These are phyloP conservation scores for Emydocephalus ijimae DNA, from an alignment of 2,113 vertebrate species.

Conservation along the genomic window DNA sequence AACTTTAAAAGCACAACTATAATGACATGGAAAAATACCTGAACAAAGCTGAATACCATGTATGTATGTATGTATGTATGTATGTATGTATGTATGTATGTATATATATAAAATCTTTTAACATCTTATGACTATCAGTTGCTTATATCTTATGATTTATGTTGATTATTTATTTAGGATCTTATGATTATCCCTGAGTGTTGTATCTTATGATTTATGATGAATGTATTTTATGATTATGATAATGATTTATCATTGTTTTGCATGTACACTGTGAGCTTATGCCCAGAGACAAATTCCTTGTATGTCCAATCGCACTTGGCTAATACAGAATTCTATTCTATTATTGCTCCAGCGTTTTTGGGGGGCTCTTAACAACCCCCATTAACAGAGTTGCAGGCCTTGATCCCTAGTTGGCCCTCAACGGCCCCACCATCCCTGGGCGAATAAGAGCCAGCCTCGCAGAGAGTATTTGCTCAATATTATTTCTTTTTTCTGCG, in stretches of 20 bases:
- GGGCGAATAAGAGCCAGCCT: slow-evolving; percentile 38
- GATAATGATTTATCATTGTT: background rate
- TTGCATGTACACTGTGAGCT: background rate
- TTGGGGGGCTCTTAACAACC: background rate
- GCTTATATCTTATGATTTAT: background rate
- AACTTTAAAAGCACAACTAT: no score
- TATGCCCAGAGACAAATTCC: background rate
- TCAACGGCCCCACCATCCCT: rapidly evolving
- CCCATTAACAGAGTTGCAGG: background rate
- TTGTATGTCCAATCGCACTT: background rate
- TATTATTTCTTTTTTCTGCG: slow-evolving; percentile 48
- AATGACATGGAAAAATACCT: no score
- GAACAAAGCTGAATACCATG: no score
- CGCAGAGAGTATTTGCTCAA: slow-evolving; percentile 36
- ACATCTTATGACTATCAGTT: no score
- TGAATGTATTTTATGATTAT: background rate
- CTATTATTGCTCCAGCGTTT: background rate
- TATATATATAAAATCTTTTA: no score
- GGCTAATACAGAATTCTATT: background rate
- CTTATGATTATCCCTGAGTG: background rate
- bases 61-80: no score
- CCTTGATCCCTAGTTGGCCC: background rate
- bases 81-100: no score
- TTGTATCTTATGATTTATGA: no score
- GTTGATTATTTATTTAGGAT: background rate